Percentiles rank a stretch among this genome's conserved stretches.
phyloP scores from a whole-genome alignment of 2,888 invertebrate genomes.

The Atrina japonica region DNA sequence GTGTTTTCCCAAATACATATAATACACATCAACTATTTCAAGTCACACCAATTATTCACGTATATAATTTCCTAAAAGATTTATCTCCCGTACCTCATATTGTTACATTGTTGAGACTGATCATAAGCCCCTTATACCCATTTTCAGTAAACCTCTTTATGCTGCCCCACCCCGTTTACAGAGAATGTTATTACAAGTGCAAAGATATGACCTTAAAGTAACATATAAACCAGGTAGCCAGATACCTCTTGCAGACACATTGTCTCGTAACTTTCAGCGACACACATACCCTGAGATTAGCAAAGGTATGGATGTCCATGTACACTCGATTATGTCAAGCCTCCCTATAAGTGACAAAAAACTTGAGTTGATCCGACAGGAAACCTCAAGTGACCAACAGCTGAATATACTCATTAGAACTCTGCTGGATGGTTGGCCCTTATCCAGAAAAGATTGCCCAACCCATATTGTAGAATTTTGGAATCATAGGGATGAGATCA shows the following conservation, averaged over 20 bases:
- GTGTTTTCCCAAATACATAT: no score
- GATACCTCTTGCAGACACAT: constrained; percentile 41
- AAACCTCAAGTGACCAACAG: constrained; percentile 34
- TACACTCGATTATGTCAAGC: constrained; percentile 40
- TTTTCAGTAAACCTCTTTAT: constrained; percentile 21
- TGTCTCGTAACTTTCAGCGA: constrained; percentile 38
- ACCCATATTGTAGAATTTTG: constrained; percentile 32
- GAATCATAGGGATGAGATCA: constrained; percentile 46
- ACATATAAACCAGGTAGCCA: constrained; percentile 38
- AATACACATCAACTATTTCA: no score
- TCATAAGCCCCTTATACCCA: constrained; percentile 35
- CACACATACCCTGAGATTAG: constrained; percentile 39
- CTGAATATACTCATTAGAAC: constrained; percentile 28
- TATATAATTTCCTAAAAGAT: no score
- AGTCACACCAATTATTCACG: no score
- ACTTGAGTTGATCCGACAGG: constrained; percentile 37
- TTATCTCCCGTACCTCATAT: no score
- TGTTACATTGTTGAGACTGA: constrained; percentile 53
- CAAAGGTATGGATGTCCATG: constrained; percentile 40
- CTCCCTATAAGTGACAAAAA: constrained; percentile 44
- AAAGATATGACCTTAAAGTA: constrained; percentile 16
- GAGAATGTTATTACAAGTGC: constrained; percentile 24
- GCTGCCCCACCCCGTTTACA: constrained; percentile 24
- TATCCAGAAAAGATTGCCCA: constrained; percentile 22
- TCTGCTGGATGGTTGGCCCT: constrained; percentile 45